Evolutionary conservation across 2,797 vertebrate genomes (phyloP).

Genomic region (Rousettus madagascariensis): DNA sequence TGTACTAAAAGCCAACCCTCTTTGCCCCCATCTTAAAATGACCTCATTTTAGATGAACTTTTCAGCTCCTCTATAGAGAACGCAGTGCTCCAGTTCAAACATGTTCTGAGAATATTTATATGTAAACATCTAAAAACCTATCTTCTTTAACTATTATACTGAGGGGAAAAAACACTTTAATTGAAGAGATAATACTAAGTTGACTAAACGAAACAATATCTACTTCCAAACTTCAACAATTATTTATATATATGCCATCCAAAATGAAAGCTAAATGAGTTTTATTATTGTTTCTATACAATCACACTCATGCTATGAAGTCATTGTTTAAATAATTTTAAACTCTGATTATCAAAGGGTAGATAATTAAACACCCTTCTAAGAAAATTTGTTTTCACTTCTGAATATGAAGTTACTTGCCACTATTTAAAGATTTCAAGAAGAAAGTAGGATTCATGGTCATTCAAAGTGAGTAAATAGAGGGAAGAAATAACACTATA

Average conservation of each 20-base stretch:
- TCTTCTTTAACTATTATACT: not conserved
- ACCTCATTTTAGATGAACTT: not conserved
- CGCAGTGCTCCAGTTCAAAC: not conserved
- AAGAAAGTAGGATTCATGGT: not conserved
- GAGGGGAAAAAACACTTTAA: not conserved
- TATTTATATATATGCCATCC: not conserved
- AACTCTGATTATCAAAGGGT: slow-evolving; percentile 1
- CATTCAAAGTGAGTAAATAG: not conserved
- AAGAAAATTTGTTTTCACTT: slow-evolving; percentile 12
- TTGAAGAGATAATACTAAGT: slow-evolving; percentile 23
- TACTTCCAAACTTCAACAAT: slow-evolving; percentile 3
- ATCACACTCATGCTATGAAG: not conserved
- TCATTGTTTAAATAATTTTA: slow-evolving; percentile 21
- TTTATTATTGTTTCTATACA: not conserved
- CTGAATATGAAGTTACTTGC: not conserved
- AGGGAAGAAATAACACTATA: not conserved
- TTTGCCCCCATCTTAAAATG: not conserved
- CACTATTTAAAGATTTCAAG: slow-evolving; percentile 1
- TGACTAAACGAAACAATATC: slow-evolving; percentile 9
- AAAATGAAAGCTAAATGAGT: slow-evolving; percentile 15
- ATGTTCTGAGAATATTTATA: slow-evolving; percentile 32
- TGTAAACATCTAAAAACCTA: slow-evolving; percentile 31
- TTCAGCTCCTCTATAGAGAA: slow-evolving; percentile 9
- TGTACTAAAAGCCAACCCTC: not conserved
- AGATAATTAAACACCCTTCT: slow-evolving; percentile 24